These are phyloP conservation scores for Charanyca ferruginea DNA, from an alignment of 2,888 invertebrate species.

Conservation along the genomic window DNA sequence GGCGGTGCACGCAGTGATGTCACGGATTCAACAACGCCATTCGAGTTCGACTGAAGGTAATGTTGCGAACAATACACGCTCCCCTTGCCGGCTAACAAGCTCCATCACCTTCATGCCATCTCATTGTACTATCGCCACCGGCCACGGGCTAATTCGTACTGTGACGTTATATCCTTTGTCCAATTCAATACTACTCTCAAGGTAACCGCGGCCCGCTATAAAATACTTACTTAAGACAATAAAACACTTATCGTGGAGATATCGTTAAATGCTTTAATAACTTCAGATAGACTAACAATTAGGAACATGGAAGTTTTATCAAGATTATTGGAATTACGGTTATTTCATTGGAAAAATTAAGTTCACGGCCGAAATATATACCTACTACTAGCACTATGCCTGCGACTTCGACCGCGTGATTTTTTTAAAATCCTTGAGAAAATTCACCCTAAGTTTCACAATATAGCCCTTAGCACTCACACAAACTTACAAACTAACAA, in stretches of 20 bases:
- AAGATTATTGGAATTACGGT: constrained; percentile 24
- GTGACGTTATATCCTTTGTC: constrained; percentile 73
- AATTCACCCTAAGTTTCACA: no score
- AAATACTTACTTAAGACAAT: constrained; percentile 62
- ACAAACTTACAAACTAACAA: no score
- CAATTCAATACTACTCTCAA: constrained; percentile 72
- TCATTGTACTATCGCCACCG: constrained; percentile 71
- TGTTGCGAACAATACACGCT: constrained; percentile 69
- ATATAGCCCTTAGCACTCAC: no score
- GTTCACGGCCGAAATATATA: not conserved
- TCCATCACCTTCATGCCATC: constrained; percentile 73
- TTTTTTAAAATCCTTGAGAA: no score
- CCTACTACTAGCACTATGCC: no score
- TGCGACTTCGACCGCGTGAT: no score
- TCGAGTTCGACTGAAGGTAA: constrained; percentile 34
- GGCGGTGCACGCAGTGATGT: constrained; percentile 26
- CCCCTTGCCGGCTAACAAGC: constrained; percentile 65
- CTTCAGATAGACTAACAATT: constrained; percentile 41
- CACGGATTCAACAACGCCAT: constrained; percentile 16
- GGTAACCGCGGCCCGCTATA: constrained; percentile 62
- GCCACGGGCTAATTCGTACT: constrained; percentile 69
- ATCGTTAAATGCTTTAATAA: constrained; percentile 47
- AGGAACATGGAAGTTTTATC: constrained; percentile 15
- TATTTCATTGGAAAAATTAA: not conserved
- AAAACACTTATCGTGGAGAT: constrained; percentile 58